phyloP scores from a whole-genome alignment of 1,140 invertebrate species.

The Zophobas atratus region DNA sequence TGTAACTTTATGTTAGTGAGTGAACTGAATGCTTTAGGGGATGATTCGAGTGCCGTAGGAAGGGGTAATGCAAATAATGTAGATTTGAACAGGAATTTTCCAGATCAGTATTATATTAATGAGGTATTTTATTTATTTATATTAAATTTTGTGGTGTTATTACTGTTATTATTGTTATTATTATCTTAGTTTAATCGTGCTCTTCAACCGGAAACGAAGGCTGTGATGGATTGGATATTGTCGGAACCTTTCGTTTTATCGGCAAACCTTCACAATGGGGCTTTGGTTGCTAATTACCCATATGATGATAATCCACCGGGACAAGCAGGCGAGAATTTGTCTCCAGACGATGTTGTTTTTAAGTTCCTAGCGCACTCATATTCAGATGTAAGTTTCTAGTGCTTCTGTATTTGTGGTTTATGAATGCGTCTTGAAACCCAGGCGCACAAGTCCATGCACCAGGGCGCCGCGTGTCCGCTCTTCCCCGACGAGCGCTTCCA shows the following conservation, averaged over 20 bases:
- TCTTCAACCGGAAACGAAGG: conserved; percentile 88
- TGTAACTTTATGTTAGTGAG: not conserved
- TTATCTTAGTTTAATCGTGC: conserved; percentile 74
- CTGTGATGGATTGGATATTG: conserved; percentile 93
- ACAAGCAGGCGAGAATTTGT: conserved; percentile 69
- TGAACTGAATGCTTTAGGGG: conserved; percentile 70
- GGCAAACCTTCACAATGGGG: conserved; percentile 96
- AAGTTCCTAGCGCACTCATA: conserved; percentile 87
- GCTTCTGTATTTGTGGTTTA: conserved; percentile 2
- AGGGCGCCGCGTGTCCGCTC: conserved; percentile 81
- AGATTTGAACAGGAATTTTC: conserved; percentile 98
- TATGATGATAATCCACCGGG: conserved; percentile 81
- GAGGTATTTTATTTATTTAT: conserved; percentile 69
- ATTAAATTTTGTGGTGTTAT: not conserved
- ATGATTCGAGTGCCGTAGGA: conserved; percentile 78
- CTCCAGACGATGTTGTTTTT: conserved; percentile 91
- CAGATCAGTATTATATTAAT: conserved; percentile 86
- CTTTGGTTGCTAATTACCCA: conserved; percentile 95
- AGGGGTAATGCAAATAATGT: conserved; percentile 86
- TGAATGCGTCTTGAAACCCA: conserved; percentile 60
- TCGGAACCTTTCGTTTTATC: conserved; percentile 94
- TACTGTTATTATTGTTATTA: conserved; percentile 8
- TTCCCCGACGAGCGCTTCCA: conserved; percentile 79
- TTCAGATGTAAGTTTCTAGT: conserved; percentile 76
- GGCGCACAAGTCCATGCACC: conserved; percentile 87